Evolutionary conservation across 92 coral and sea anemone genomes (phyloP).

Genomic region (Phymanthus crucifer): DNA sequence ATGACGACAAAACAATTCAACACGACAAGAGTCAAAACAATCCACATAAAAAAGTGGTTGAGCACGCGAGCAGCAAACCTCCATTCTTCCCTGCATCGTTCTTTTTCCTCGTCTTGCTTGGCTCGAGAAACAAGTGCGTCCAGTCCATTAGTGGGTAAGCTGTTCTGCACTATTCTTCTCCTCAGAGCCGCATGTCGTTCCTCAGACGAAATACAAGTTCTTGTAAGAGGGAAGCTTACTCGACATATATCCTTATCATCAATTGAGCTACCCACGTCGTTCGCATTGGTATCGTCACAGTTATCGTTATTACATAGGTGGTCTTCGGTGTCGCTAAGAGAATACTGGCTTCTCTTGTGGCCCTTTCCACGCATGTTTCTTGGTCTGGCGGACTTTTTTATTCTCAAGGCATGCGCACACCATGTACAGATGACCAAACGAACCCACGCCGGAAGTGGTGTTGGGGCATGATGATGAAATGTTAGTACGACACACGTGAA

Average conservation of each 20-base stretch:
- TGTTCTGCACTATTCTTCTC: constrained; percentile 39
- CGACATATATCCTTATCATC: constrained; percentile 40
- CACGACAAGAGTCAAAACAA: constrained; percentile 65
- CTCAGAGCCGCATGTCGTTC: constrained; percentile 33
- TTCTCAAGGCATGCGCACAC: constrained; percentile 70
- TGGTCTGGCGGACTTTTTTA: constrained; percentile 35
- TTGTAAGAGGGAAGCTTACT: constrained; percentile 29
- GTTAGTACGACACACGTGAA: constrained; percentile 87
- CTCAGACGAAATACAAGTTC: constrained; percentile 25
- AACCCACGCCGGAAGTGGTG: constrained; percentile 88
- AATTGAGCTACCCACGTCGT: constrained; percentile 30
- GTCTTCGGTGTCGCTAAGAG: constrained; percentile 49
- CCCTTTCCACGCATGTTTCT: constrained; percentile 7
- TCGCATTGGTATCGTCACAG: constrained; percentile 47
- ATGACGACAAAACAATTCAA: constrained; percentile 75
- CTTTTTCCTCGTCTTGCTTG: constrained; percentile 74
- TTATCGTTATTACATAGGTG: constrained; percentile 54
- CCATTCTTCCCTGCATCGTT: constrained; percentile 71
- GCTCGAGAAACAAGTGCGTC: constrained; percentile 73
- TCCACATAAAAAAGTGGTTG: constrained; percentile 82
- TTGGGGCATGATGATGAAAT: constrained; percentile 84
- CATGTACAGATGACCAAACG: constrained; percentile 74
- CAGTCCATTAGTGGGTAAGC: constrained; percentile 57
- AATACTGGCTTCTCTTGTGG: constrained; percentile 35
- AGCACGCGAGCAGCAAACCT: constrained; percentile 81